These are phyloP conservation scores for Halocaridina rubra DNA, from an alignment of 2,888 invertebrate species.

Conservation along the genomic window DNA sequence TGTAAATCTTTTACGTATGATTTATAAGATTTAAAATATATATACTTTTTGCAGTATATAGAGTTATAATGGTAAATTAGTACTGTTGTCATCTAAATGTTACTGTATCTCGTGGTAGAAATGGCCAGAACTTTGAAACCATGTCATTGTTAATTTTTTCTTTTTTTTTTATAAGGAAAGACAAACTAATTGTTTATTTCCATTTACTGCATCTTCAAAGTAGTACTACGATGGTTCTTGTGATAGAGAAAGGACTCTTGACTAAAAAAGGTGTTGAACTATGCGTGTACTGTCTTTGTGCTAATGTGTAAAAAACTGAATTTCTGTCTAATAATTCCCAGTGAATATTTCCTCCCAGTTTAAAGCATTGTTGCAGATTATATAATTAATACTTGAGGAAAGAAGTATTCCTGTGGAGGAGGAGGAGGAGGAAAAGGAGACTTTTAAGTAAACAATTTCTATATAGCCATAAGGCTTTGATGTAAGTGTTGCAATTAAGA, in stretches of 20 bases:
- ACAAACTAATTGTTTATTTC: too few relatives aligned
- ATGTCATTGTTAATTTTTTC: too few relatives aligned
- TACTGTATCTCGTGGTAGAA: too few relatives aligned
- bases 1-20: too few relatives aligned
- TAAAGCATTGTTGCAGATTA: constrained; percentile 34
- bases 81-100: too few relatives aligned
- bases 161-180: too few relatives aligned
- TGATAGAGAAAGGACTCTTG: not conserved
- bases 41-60: too few relatives aligned
- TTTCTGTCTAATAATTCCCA: constrained; percentile 42
- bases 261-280: not conserved
- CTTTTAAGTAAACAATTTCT: constrained; percentile 49
- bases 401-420: constrained; percentile 43
- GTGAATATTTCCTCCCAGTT: constrained; percentile 26
- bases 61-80: too few relatives aligned
- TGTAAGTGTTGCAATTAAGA: constrained; percentile 61
- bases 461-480: constrained; percentile 51
- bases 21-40: too few relatives aligned
- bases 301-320: constrained; percentile 15
- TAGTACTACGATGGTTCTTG: not conserved
- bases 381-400: constrained; percentile 37
- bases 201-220: too few relatives aligned
- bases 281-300: not conserved
- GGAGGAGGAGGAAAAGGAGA: too few relatives aligned
- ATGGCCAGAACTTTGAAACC: too few relatives aligned